Base-by-base conservation (phyloP, 2,888 invertebrate species). In the Drosophila falleni region DNA sequence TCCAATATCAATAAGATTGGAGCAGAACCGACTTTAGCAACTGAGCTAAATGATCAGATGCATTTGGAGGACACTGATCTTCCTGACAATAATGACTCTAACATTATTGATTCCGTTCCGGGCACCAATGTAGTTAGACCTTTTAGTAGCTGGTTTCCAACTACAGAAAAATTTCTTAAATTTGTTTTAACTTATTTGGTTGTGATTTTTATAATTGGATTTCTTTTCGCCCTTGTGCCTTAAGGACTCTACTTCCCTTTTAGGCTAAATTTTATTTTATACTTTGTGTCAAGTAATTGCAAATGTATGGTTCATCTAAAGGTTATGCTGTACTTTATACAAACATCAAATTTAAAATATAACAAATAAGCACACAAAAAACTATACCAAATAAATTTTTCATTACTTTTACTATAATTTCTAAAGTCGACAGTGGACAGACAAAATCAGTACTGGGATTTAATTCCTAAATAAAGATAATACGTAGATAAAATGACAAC, bases 171-270 rank as follows among this genome's bases (percentile, higher is more conserved):
- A 16, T 19, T 41, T 0, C 15, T 64, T 9, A 44, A 31, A 39
- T 11, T 55, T 5, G 23, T 71, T 9, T 10, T 59, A 0, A 31
- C 49, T 9, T 71, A 59, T 59, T 70, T 71, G 19, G 3, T 71
- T 71, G 10, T 50, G 16, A 26, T 71, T 59, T 70, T 37, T 44
- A 13, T 59, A 15, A 29, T 71, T 59, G 39, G 39, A 15, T 49
- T 44, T 8, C 42, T 71, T 9, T 31, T 26, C 8, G 29, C 19
- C 16, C 10, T 59, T 29, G 1, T 41, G 4, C 15, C 29, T 3
- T 53, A 63, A 19, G 39, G 10, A 16, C 13, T n/a, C 9, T 2
- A 9, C 16, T 54, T 54, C 2, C 33, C 11, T 23, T 23, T 56
- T 10, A 19, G 23, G 15, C n/a, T 5, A 29, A 35, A 35, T 31